A percentile compares a stretch with the other conserved stretches of the same genome.
Conservation (phyloP, 2,113 vertebrate species). For the Dicrurus megarhynchus region DNA sequence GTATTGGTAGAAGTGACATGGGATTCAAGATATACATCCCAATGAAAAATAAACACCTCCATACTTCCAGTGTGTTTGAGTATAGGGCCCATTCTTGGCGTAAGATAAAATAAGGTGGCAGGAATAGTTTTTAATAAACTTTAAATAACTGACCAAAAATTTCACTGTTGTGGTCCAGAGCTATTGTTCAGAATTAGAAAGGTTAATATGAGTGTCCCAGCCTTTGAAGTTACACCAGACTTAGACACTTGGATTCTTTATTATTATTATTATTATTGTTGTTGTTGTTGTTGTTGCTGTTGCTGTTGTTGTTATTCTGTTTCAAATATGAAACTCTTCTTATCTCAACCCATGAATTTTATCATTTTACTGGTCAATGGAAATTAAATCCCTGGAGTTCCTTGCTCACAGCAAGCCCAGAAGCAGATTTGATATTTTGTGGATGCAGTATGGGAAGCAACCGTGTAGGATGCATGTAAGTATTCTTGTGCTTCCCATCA, state of each 20-base stretch:
- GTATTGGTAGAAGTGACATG: background rate
- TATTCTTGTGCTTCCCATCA: background rate
- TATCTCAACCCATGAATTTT: background rate
- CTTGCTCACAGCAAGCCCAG: background rate
- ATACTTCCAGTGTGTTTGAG: background rate
- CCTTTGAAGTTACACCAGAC: background rate
- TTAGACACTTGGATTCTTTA: background rate
- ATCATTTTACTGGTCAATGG: background rate
- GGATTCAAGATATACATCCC: background rate
- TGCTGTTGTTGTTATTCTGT: background rate
- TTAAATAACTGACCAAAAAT: background rate
- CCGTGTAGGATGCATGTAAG: rapidly evolving
- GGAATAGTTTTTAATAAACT: background rate
- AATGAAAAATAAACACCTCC: background rate
- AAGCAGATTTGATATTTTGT: background rate
- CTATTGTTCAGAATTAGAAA: background rate
- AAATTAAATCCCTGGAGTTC: background rate
- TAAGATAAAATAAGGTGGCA: background rate
- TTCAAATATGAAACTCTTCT: background rate
- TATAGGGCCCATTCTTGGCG: background rate
- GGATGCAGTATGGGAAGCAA: background rate
- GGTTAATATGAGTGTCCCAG: background rate
- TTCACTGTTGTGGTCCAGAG: background rate
- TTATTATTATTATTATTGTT: background rate
- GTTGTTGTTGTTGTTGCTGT: background rate